phyloP scores from a whole-genome alignment of 1,140 invertebrate genomes.

The Zaprionus vittiger region DNA sequence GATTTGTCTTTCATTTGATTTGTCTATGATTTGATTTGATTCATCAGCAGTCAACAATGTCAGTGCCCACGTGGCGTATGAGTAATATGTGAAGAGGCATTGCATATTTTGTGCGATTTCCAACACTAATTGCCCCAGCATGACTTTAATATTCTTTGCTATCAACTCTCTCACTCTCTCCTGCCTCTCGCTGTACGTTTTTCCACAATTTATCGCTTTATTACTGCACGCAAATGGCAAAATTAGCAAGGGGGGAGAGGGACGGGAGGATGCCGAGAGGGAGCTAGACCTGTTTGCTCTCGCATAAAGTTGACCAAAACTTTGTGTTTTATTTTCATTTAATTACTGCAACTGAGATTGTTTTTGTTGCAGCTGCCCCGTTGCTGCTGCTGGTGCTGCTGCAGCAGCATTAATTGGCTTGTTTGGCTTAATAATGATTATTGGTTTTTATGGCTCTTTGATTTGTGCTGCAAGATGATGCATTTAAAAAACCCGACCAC shows the following conservation, averaged over 20 bases:
- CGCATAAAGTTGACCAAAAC: conserved; percentile 67
- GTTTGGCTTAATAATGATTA: conserved; percentile 83
- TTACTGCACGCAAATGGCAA: conserved; percentile 76
- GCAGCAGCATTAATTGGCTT: conserved; percentile 77
- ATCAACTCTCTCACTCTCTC: background rate
- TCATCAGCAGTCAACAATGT: conserved; percentile 19
- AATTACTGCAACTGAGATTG: conserved; percentile 60
- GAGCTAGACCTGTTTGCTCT: conserved; percentile 62
- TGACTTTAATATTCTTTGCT: conserved; percentile 44
- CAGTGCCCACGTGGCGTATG: conserved; percentile 15
- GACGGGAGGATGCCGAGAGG: background rate
- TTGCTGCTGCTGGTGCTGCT: conserved; percentile 19
- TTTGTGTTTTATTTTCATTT: conserved; percentile 80
- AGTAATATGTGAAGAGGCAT: conserved; percentile 18
- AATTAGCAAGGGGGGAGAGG: conserved; percentile 57
- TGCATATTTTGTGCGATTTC: conserved; percentile 12
- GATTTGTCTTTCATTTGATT: conserved; percentile 12
- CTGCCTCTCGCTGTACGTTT: conserved; percentile 36
- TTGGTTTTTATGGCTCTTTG: conserved; percentile 82
- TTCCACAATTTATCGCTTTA: conserved; percentile 65
- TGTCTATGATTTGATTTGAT: conserved; percentile 12
- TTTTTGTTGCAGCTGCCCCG: conserved; percentile 10
- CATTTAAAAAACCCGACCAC: conserved; percentile 66
- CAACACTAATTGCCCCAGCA: conserved; percentile 32
- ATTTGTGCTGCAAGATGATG: conserved; percentile 74